Evolutionary conservation across 2,888 invertebrate genomes (phyloP).

Genomic region (Platycnemis pennipes): DNA sequence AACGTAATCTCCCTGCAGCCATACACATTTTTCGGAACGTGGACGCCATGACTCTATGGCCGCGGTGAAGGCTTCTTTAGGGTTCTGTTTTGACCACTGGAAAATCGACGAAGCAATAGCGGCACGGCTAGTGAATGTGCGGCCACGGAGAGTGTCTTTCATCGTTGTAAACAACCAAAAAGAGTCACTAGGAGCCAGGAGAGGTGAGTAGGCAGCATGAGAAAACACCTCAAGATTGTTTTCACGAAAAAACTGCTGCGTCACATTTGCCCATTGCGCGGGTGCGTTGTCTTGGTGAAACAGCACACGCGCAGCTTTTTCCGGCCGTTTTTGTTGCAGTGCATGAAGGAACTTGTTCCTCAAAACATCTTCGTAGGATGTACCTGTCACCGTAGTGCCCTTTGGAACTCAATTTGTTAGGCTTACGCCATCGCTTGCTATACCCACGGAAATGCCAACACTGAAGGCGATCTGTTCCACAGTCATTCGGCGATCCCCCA

Average conservation of each 20-base stretch:
- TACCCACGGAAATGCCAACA: too few relatives aligned
- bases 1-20: background rate
- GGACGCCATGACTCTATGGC: slow-evolving; percentile 47
- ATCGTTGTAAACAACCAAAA: too few relatives aligned
- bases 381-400: slow-evolving; percentile 32
- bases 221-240: background rate
- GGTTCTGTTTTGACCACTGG: too few relatives aligned
- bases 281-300: too few relatives aligned
- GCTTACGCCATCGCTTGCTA: background rate
- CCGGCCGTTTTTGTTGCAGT: background rate
- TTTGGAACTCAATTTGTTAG: background rate
- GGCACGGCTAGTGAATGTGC: slow-evolving; percentile 69
- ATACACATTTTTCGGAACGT: too few relatives aligned
- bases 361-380: slow-evolving; percentile 6
- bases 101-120: too few relatives aligned
- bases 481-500: too few relatives aligned
- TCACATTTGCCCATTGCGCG: too few relatives aligned
- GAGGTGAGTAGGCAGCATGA: slow-evolving; percentile 34
- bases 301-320: background rate
- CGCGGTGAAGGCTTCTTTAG: slow-evolving; percentile 53
- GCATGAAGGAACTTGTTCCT: background rate
- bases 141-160: slow-evolving; percentile 68
- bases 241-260: background rate
- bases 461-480: too few relatives aligned
- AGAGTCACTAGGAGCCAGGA: slow-evolving; percentile 21